Percentiles rank a stretch among this genome's conserved stretches.
Evolutionary conservation across 2,888 invertebrate species (phyloP).

Genomic region (Orthonychiurus folsomi): DNA sequence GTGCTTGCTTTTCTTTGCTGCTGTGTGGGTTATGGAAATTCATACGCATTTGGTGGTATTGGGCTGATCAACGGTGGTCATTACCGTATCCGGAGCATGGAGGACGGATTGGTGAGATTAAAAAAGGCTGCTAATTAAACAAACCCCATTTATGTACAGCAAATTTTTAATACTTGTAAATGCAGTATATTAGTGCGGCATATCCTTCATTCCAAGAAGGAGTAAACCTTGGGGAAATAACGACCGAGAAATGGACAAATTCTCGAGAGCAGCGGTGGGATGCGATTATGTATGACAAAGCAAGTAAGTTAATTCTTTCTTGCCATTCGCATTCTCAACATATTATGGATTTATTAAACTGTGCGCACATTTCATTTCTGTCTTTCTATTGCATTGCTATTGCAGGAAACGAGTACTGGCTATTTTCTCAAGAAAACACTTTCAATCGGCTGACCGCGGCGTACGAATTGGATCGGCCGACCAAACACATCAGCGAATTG

Average conservation of each 20-base stretch:
- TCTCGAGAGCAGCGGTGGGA: constrained; percentile 13
- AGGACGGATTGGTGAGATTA: constrained; percentile 10
- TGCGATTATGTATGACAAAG: constrained; percentile 1
- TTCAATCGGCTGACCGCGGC: constrained; percentile 9
- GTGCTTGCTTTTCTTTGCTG: no score
- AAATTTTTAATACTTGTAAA: no score
- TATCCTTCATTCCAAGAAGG: neutral
- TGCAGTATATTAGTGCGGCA: neutral
- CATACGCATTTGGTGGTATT: no score
- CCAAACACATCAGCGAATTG: constrained; percentile 3
- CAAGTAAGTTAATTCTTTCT: constrained; percentile 3
- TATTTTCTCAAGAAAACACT: constrained; percentile 12
- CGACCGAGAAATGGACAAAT: constrained; percentile 13
- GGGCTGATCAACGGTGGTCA: constrained; percentile 10
- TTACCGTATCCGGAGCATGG: constrained; percentile 6
- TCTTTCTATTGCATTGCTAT: neutral
- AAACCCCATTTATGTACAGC: no score
- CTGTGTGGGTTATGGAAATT: no score
- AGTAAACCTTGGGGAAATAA: constrained; percentile 6
- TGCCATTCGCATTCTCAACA: no score
- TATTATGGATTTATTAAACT: no score
- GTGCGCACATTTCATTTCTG: neutral
- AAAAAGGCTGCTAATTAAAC: no score
- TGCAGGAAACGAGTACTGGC: constrained; percentile 13
- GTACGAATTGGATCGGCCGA: neutral